phyloP scores from a whole-genome alignment of 2,797 vertebrate species.

The Paguma larvata region DNA sequence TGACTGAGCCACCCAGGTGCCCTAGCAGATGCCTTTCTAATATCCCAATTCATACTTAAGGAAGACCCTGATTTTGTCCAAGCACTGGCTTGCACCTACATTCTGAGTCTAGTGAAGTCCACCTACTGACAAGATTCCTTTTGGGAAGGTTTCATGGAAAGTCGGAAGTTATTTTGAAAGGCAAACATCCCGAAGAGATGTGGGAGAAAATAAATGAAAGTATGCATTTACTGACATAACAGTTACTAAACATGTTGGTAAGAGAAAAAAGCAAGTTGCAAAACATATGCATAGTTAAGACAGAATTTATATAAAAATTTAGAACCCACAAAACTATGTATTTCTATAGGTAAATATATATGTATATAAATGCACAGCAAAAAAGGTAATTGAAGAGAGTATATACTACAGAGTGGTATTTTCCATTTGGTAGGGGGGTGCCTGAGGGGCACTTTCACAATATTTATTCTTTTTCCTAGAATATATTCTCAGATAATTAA shows the following conservation, averaged over 20 bases:
- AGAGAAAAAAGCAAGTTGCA: slow-evolving; percentile 31
- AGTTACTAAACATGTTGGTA: not conserved
- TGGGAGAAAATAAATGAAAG: not conserved
- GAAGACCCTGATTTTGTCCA: not conserved
- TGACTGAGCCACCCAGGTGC: too few relatives aligned
- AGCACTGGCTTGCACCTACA: not conserved
- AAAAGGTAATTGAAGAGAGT: not conserved
- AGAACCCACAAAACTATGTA: not conserved
- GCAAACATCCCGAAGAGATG: not conserved
- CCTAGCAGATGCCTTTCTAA: not conserved
- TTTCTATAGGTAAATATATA: slow-evolving; percentile 17
- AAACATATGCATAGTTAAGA: slow-evolving; percentile 12
- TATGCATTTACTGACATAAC: not conserved
- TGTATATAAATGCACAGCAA: not conserved
- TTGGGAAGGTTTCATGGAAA: not conserved
- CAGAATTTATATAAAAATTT: slow-evolving; percentile 49
- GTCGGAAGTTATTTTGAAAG: not conserved
- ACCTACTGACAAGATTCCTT: not conserved
- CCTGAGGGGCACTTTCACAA: not conserved
- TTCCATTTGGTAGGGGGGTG: not conserved
- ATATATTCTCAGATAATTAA: slow-evolving; percentile 26
- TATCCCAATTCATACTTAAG: not conserved
- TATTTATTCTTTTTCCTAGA: slow-evolving; percentile 22
- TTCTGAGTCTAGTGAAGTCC: not conserved
- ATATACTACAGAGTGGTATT: not conserved